Evolutionary conservation across 2,113 vertebrate genomes (phyloP).

Genomic region (Circaetus gallicus): DNA sequence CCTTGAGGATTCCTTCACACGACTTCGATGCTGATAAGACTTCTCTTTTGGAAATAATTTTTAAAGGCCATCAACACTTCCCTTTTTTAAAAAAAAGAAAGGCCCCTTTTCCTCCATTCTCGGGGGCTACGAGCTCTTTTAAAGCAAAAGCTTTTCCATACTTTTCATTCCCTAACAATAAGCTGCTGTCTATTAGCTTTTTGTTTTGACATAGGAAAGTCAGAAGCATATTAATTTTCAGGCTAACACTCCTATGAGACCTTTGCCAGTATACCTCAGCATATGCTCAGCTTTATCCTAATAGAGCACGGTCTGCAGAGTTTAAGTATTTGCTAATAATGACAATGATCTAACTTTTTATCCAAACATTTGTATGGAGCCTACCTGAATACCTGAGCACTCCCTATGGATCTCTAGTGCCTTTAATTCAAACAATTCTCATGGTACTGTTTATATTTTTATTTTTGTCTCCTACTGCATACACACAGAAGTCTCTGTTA

Average conservation of each 20-base stretch:
- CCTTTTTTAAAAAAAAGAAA: not conserved
- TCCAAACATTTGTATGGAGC: not conserved
- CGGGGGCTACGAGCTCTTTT: not conserved
- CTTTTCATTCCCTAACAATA: not conserved
- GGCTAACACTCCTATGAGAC: not conserved
- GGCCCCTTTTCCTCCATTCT: rapidly evolving
- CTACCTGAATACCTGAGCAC: not conserved
- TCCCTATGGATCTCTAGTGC: not conserved
- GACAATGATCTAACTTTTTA: not conserved
- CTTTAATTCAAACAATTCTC: not conserved
- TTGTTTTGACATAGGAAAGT: not conserved
- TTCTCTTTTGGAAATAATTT: not conserved
- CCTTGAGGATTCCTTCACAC: not conserved
- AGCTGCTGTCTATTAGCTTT: not conserved
- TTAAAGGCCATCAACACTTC: not conserved
- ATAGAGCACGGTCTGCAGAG: not conserved
- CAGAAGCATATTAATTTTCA: not conserved
- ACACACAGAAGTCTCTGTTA: not conserved
- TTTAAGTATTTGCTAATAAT: not conserved
- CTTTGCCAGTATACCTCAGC: not conserved
- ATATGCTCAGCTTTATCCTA: not conserved
- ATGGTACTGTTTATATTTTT: not conserved
- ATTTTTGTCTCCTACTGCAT: not conserved
- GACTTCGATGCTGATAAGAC: not conserved
- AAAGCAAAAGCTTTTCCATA: not conserved